These are phyloP conservation scores for Diarsia brunnea DNA, from an alignment of 2,888 invertebrate genomes.

Conservation along the genomic window DNA sequence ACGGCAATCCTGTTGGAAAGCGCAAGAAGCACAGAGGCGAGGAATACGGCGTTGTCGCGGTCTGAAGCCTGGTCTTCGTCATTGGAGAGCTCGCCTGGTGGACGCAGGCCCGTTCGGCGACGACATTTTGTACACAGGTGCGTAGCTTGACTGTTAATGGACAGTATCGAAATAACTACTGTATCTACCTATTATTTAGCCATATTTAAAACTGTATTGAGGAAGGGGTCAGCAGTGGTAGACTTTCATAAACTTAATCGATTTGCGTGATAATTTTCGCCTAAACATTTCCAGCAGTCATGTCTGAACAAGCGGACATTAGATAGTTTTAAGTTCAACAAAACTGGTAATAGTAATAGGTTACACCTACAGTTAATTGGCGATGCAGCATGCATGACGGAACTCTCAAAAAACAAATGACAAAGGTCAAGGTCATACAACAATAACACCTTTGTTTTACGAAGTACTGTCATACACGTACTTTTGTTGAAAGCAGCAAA, in stretches of 20 bases:
- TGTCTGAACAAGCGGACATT: neutral
- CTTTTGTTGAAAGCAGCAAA: constrained; percentile 55
- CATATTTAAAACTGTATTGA: constrained; percentile 17
- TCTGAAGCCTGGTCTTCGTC: constrained; percentile 81
- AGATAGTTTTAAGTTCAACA: neutral
- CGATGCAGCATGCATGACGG: neutral
- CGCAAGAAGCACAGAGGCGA: constrained; percentile 88
- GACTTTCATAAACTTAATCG: neutral
- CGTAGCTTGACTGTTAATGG: constrained; percentile 26
- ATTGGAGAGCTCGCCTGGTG: constrained; percentile 77
- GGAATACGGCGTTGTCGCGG: constrained; percentile 77
- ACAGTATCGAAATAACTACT: neutral
- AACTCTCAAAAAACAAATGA: constrained; percentile 15
- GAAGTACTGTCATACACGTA: constrained; percentile 33
- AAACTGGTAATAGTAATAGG: neutral
- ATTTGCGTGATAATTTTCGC: neutral
- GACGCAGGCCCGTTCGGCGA: constrained; percentile 77
- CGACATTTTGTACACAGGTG: constrained; percentile 85
- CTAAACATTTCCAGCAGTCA: neutral
- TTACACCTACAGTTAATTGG: neutral
- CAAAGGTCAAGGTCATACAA: constrained; percentile 49
- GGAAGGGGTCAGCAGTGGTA: constrained; percentile 17
- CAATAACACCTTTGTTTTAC: constrained; percentile 43
- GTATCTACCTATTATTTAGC: neutral
- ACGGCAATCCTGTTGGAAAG: constrained; percentile 93